A percentile compares a stretch with the other conserved stretches of the same genome.
Conservation (phyloP, 2,797 vertebrate genomes). For the Enteromius unitaeniatus region DNA sequence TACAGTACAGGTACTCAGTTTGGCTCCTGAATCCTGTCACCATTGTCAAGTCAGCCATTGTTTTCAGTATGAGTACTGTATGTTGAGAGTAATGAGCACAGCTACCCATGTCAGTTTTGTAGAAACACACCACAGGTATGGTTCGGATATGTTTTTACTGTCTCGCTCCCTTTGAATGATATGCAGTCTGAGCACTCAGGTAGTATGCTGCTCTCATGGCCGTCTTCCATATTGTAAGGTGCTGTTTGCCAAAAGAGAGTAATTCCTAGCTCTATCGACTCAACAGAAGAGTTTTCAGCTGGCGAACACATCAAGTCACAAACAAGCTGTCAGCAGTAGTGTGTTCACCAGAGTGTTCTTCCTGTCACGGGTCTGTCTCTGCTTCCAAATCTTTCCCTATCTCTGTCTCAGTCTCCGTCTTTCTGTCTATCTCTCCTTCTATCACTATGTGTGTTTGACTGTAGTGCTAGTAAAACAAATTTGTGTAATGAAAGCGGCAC, state of each 20-base stretch:
- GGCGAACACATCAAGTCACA: conserved; percentile 61
- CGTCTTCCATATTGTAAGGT: conserved; percentile 42
- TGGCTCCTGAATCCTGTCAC: not conserved
- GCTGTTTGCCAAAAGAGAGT: conserved; percentile 65
- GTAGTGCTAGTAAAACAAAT: not conserved
- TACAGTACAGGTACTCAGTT: not conserved
- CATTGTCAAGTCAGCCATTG: conserved; percentile 13
- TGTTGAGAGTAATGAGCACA: conserved; percentile 23
- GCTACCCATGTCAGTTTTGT: conserved; percentile 24
- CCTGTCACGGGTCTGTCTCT: conserved; percentile 53
- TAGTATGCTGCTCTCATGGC: conserved; percentile 31
- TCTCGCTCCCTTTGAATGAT: conserved; percentile 36
- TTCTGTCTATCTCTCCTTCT: conserved; percentile 29
- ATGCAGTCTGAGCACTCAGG: conserved; percentile 25
- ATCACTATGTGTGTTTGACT: conserved; percentile 43
- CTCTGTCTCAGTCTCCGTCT: conserved; percentile 41
- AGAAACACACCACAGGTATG: conserved; percentile 25
- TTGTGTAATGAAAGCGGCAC: conserved; percentile 23
- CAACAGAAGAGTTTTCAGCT: conserved; percentile 66
- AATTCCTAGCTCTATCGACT: conserved; percentile 70
- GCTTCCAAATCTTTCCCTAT: conserved; percentile 54
- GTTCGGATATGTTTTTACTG: conserved; percentile 10
- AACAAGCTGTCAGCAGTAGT: conserved; percentile 69
- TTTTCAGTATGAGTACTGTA: conserved; percentile 17
- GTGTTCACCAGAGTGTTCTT: conserved; percentile 59